phyloP scores from a whole-genome alignment of 2,888 invertebrate genomes.

The Chaitophorus viminalis region DNA sequence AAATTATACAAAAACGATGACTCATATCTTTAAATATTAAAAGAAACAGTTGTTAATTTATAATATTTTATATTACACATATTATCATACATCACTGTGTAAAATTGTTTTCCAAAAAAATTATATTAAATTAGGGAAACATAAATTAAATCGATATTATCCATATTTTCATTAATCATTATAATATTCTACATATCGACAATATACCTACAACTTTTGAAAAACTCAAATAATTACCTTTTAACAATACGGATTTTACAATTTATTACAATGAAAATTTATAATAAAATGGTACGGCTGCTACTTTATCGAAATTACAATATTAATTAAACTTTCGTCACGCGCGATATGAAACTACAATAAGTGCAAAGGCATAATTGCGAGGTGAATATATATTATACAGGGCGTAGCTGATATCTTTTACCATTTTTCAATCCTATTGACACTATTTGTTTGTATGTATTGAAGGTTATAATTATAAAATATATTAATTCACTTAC shows the following conservation, averaged over 20 bases:
- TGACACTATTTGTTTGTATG: neutral
- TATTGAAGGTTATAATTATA: neutral
- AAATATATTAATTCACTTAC: neutral
- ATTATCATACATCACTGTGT: neutral
- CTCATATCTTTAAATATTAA: neutral
- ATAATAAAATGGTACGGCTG: neutral
- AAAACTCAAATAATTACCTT: neutral
- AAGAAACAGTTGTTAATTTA: neutral
- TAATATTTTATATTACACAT: neutral
- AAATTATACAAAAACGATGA: slow-evolving; percentile 24
- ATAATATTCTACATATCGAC: neutral
- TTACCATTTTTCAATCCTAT: neutral
- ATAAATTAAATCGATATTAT: too few relatives aligned
- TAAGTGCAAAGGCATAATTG: neutral
- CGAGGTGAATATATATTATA: neutral
- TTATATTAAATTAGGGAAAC: too few relatives aligned
- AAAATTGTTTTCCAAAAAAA: neutral
- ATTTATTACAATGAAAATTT: neutral
- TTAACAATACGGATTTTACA: neutral
- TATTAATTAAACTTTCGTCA: neutral
- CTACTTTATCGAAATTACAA: neutral
- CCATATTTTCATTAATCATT: neutral
- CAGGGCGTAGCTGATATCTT: neutral
- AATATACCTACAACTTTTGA: neutral
- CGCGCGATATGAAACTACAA: neutral